Base-by-base conservation (phyloP, 2,888 invertebrate species). In the Eumerus sabulonum region DNA sequence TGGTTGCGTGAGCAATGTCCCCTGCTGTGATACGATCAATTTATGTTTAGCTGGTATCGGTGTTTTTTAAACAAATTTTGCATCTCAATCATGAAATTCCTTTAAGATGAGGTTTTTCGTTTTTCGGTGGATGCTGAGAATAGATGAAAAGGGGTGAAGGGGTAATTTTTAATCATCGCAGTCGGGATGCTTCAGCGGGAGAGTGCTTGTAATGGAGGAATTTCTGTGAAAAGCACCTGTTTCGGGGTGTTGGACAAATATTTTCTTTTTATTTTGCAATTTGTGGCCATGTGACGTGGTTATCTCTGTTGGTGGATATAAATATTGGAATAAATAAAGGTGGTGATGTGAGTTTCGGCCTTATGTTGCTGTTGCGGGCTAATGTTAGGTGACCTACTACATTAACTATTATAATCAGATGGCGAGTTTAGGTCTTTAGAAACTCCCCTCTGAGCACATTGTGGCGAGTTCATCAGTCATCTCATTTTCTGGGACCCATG, bases 1-100 rank as follows among this genome's bases (percentile, higher is more conserved):
- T 51, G 42, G 45, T 62, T 70, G 54, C 14, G 60, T 18, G 50
- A 38, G 35, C 14, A 70, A 40, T 54, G 53, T 44, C 50, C 13
- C 79, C 79, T 68, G 40, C 68, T 64, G 79, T 19, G 79, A 16
- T 13, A 36, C 59, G 60, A 79, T 73, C 73, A 79, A 79, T 74
- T 74, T 51, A 64, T 64, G 62, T 27, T 2, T 27, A 27, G 63
- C 19, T 73, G 53, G 54, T 54, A 68, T 57, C 67, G 38, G 62
- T 73, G 72, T 68, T 79, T 54, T 60, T 79, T 79, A 64, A 56
- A 74, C 64, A 79, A 79, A 79, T 79, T 56, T 54, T 64, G 50
- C 45, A 60, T 53, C 64, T 79, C 64, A 68, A 79, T 79, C 79
- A 27, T 27, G 27, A 7, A 27, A 27, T 27, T 27, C 27, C 27